These are phyloP conservation scores for Thunnus thynnus DNA, from an alignment of 2,113 vertebrate genomes.

Conservation along the genomic window DNA sequence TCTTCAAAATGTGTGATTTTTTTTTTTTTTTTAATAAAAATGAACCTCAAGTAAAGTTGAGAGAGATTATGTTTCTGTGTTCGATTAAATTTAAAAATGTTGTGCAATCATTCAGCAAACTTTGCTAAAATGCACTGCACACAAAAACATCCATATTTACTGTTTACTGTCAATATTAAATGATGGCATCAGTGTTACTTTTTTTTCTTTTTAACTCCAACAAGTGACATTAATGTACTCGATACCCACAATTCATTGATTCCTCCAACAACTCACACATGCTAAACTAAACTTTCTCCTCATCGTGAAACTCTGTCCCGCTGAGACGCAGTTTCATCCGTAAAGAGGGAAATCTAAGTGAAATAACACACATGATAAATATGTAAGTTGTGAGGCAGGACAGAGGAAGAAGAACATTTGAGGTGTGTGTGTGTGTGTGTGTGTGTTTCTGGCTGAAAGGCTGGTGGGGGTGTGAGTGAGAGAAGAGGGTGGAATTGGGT, in stretches of 20 bases:
- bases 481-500: not conserved
- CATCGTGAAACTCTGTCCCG: constrained; percentile 1
- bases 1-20: too few relatives aligned
- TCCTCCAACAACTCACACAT: not conserved
- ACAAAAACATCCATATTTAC: not conserved
- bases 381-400: constrained; percentile 34
- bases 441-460: constrained; percentile 8
- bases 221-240: not conserved
- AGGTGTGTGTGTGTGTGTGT: constrained; percentile 36
- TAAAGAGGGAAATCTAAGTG: constrained; percentile 1
- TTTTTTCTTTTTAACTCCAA: not conserved
- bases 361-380: constrained; percentile 39
- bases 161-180: not conserved
- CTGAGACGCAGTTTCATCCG: constrained; percentile 38
- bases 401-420: constrained; percentile 1
- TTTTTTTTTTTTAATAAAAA: too few relatives aligned
- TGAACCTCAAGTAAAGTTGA: too few relatives aligned
- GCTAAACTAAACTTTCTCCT: constrained; percentile 20
- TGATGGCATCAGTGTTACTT: not conserved
- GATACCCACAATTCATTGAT: not conserved
- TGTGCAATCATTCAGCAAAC: not conserved
- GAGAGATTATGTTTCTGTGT: not conserved
- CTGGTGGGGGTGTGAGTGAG: constrained; percentile 2
- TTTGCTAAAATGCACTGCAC: not conserved
- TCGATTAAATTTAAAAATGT: not conserved